A percentile compares a stretch with the other conserved stretches of the same genome.
phyloP scores from a whole-genome alignment of 2,888 invertebrate species.

The Lycophotia porphyrea region DNA sequence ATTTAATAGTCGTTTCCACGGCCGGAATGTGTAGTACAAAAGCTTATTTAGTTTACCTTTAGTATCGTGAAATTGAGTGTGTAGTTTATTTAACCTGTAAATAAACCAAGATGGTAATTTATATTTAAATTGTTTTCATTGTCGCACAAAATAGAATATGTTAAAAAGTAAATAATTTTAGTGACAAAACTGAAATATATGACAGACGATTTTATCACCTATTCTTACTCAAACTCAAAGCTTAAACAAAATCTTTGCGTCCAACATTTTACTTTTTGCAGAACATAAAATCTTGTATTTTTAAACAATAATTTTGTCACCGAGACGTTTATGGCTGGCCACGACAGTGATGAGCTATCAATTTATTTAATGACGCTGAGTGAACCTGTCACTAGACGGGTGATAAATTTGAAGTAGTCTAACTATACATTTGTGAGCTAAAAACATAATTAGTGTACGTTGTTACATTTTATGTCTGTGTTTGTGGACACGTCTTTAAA shows the following conservation, averaged over 20 bases:
- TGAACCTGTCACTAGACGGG: slow-evolving; percentile 44
- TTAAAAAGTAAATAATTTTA: background rate
- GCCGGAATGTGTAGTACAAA: background rate
- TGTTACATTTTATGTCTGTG: slow-evolving; percentile 35
- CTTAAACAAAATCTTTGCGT: slow-evolving; percentile 8
- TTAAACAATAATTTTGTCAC: slow-evolving; percentile 57
- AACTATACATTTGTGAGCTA: slow-evolving; percentile 41
- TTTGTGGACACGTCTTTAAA: slow-evolving; percentile 3
- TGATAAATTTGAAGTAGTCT: slow-evolving; percentile 54
- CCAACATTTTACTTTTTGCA: slow-evolving; percentile 39
- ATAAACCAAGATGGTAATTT: background rate
- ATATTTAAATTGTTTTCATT: background rate
- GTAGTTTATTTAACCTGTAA: background rate
- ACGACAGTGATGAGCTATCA: slow-evolving; percentile 59
- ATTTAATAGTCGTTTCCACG: background rate
- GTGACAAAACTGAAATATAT: background rate
- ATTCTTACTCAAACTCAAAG: slow-evolving; percentile 10
- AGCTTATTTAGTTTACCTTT: background rate
- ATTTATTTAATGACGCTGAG: slow-evolving; percentile 59
- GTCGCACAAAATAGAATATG: background rate
- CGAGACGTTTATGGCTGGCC: slow-evolving; percentile 47
- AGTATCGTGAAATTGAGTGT: background rate
- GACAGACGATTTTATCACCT: slow-evolving; percentile 20
- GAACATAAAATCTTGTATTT: slow-evolving; percentile 36
- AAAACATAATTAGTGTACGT: slow-evolving; percentile 58